Conservation (phyloP, 2,888 invertebrate species). For the Gibbula magus region DNA sequence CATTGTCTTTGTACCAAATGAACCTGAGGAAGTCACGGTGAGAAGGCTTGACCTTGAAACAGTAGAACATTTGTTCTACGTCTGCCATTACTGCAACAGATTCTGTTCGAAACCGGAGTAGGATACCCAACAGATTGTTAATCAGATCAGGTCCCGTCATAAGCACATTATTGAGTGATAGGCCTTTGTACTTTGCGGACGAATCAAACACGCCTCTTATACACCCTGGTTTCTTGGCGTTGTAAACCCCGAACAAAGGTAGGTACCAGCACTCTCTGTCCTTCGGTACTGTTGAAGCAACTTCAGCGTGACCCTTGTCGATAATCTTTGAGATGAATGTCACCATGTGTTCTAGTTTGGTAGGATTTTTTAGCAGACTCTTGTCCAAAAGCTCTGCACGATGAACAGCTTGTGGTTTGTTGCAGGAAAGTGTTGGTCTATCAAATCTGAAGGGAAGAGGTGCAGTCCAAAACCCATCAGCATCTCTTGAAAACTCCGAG, state of each 20-base stretch:
- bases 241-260: constrained; percentile 39
- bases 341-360: no score
- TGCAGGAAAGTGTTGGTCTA: no score
- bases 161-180: constrained; percentile 32
- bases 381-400: no score
- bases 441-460: no score
- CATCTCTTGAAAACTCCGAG: no score
- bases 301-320: no score
- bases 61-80: constrained; percentile 45
- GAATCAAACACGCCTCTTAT: constrained; percentile 37
- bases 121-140: constrained; percentile 42
- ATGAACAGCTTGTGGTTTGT: no score
- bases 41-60: no score
- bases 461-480: no score
- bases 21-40: constrained; percentile 40
- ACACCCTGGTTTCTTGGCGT: constrained; percentile 38
- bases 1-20: constrained; percentile 44
- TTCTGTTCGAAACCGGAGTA: constrained; percentile 41
- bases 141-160: constrained; percentile 40
- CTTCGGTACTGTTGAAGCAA: constrained; percentile 25
- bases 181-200: constrained; percentile 34
- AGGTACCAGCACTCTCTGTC: constrained; percentile 36
- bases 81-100: constrained; percentile 36
- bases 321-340: no score
- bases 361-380: no score